These are phyloP conservation scores for Tamias sibiricus DNA, from an alignment of 2,113 vertebrate genomes.

Conservation along the genomic window DNA sequence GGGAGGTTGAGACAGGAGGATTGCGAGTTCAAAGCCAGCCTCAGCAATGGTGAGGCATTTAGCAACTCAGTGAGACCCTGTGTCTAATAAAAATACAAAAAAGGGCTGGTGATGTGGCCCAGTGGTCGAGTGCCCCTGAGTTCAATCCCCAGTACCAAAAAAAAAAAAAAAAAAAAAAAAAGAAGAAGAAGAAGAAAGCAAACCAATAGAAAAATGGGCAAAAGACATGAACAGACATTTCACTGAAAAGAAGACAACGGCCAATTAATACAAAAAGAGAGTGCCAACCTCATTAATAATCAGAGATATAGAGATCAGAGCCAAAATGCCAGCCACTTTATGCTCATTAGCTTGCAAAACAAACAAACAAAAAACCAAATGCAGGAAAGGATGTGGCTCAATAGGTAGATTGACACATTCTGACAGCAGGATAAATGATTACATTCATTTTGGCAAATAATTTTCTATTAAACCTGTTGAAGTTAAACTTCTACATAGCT, in stretches of 20 bases:
- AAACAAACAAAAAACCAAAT: not conserved
- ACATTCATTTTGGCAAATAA: not conserved
- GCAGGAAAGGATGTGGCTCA: not conserved
- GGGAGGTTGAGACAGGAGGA: no score
- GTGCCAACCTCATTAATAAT: not conserved
- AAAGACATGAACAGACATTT: not conserved
- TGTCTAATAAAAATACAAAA: no score
- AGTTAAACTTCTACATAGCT: not conserved
- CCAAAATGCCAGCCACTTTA: not conserved
- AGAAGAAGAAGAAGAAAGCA: not conserved
- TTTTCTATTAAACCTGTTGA: not conserved
- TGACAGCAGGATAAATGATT: not conserved
- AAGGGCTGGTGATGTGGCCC: no score
- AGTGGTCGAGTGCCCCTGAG: no score
- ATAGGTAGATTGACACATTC: not conserved
- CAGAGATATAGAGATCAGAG: not conserved
- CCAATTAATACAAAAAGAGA: conserved; percentile 15
- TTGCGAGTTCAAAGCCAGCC: no score
- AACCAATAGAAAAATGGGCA: not conserved
- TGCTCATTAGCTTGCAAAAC: not conserved
- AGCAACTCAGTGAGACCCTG: no score
- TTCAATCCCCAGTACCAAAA: no score
- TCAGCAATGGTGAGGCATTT: no score
- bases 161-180: no score
- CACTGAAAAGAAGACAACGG: not conserved